Conservation (phyloP, 2,113 vertebrate species). For the Columbina picui region DNA sequence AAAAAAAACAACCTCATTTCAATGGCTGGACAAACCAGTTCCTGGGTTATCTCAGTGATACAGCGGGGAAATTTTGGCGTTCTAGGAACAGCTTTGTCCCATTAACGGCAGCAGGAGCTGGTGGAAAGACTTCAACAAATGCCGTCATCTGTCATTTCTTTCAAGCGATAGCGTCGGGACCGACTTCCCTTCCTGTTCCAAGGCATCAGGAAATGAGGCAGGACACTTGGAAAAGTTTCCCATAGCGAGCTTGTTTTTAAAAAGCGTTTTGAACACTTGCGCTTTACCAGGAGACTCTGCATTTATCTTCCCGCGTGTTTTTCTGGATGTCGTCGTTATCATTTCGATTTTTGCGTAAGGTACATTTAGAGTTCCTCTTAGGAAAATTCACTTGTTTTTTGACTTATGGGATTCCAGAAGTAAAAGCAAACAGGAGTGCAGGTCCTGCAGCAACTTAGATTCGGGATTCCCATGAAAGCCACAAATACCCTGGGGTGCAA, state of each 20-base stretch:
- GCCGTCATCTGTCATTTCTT: neutral
- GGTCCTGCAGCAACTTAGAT: neutral
- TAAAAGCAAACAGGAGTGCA: neutral
- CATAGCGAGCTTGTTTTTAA: neutral
- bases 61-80: neutral
- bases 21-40: neutral
- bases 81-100: slow-evolving; percentile 40
- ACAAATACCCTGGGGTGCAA: neutral
- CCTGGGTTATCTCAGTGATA: neutral
- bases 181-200: slow-evolving; percentile 57
- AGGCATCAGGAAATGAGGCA: slow-evolving; percentile 33
- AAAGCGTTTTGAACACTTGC: neutral
- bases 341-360: neutral
- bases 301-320: neutral
- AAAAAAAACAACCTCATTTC: neutral
- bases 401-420: neutral
- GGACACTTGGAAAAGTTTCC: slow-evolving; percentile 9
- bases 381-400: neutral
- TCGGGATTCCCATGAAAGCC: neutral
- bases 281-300: neutral
- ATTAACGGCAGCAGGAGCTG: neutral
- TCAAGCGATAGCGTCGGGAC: neutral
- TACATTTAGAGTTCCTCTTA: neutral
- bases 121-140: slow-evolving; percentile 4
- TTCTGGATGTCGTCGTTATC: neutral